A percentile compares a stretch with the other conserved stretches of the same genome.
Conservation (phyloP, 1,140 invertebrate genomes). For the Heliconius congener region DNA sequence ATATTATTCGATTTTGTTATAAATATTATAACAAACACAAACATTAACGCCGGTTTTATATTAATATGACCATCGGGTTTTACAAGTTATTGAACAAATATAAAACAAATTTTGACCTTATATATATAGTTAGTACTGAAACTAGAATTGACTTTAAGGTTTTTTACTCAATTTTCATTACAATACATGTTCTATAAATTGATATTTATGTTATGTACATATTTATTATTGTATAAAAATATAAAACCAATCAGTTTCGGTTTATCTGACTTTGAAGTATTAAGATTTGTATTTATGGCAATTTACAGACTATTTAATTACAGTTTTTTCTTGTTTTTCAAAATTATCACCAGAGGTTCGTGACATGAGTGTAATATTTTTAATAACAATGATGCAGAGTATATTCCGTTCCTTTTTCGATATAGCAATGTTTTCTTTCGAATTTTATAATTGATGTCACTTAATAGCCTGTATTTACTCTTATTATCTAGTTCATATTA, state of each 20-base stretch:
- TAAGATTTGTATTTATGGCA: conserved; percentile 21
- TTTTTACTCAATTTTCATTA: neutral
- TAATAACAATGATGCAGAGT: neutral
- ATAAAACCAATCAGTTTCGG: neutral
- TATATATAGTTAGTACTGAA: neutral
- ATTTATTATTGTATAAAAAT: neutral
- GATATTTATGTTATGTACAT: neutral
- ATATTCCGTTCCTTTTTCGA: neutral
- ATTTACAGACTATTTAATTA: conserved; percentile 18
- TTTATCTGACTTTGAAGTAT: neutral
- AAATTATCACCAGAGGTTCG: neutral
- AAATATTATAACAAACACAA: conserved; percentile 70
- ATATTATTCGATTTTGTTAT: conserved; percentile 53
- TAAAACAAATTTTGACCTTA: neutral
- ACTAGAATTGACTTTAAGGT: neutral
- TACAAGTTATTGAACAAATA: neutral
- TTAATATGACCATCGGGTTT: conserved; percentile 11
- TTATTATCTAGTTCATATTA: conserved; percentile 16
- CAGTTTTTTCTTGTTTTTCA: neutral
- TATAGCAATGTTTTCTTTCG: neutral
- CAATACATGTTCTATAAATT: neutral
- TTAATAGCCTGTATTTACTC: neutral
- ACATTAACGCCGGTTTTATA: conserved; percentile 8
- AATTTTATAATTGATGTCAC: neutral
- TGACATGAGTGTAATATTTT: neutral